Evolutionary conservation across 1,140 invertebrate species (phyloP).

Genomic region (Calycopis cecrops): DNA sequence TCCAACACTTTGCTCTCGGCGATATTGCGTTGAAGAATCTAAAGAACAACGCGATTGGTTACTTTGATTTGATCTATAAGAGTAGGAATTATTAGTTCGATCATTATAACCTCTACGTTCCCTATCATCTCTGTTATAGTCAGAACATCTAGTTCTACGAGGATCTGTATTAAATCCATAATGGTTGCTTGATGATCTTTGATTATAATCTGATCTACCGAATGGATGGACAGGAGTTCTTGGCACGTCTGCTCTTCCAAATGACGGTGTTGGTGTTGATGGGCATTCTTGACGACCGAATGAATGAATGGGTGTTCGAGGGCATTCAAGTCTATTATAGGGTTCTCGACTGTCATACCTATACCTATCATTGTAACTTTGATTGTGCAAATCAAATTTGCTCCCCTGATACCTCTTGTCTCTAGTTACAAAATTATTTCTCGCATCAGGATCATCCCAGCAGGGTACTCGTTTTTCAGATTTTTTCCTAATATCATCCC

Average conservation of each 20-base stretch:
- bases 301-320: slow-evolving; percentile 39
- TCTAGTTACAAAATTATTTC: slow-evolving; percentile 16
- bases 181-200: slow-evolving; percentile 24
- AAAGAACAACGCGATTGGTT: slow-evolving; percentile 19
- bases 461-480: slow-evolving; percentile 1
- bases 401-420: slow-evolving; percentile 22
- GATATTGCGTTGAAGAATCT: slow-evolving; percentile 28
- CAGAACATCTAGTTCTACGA: slow-evolving; percentile 5
- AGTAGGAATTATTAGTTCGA: slow-evolving; percentile 16
- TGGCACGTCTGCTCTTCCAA: slow-evolving; percentile 26
- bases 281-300: slow-evolving; percentile 41
- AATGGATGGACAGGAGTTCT: slow-evolving; percentile 15
- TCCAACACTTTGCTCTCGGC: slow-evolving; percentile 31
- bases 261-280: slow-evolving; percentile 37
- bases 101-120: slow-evolving; percentile 24
- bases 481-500: too few species aligned
- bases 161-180: slow-evolving; percentile 14
- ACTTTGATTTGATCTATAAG: slow-evolving; percentile 25
- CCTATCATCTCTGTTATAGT: slow-evolving; percentile 18
- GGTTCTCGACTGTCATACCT: slow-evolving; percentile 28
- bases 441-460: slow-evolving; percentile 11
- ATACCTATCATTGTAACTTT: slow-evolving; percentile 27
- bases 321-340: slow-evolving; percentile 41
- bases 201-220: slow-evolving; percentile 32
- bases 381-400: not conserved